A percentile compares a stretch with the other conserved stretches of the same genome.
Evolutionary conservation across 2,888 invertebrate species (phyloP).

Genomic region (Smittia aterrima): DNA sequence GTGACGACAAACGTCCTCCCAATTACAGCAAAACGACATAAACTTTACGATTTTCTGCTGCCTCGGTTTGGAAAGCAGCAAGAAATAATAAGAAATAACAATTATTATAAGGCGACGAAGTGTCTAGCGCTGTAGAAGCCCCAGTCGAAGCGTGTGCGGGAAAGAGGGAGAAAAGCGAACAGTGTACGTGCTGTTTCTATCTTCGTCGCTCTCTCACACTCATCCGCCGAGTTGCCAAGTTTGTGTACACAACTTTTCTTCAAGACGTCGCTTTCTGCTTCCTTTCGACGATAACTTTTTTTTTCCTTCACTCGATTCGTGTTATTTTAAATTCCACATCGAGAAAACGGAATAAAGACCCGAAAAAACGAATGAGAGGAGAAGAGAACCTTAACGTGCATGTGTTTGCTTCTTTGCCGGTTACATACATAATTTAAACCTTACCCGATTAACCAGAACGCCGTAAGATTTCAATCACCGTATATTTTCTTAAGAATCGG

Average conservation of each 20-base stretch:
- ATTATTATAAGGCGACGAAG: constrained; percentile 37
- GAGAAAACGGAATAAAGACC: not conserved
- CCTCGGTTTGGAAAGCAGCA: not conserved
- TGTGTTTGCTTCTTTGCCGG: not conserved
- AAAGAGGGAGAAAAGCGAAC: not conserved
- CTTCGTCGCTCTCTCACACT: not conserved
- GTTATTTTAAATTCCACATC: constrained; percentile 20
- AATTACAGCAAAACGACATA: constrained; percentile 28
- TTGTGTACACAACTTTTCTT: constrained; percentile 5
- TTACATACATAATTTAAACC: not conserved
- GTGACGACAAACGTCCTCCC: constrained; percentile 23
- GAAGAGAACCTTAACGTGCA: not conserved
- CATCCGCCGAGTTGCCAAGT: not conserved
- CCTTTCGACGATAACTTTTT: constrained; percentile 13
- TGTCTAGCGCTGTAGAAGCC: constrained; percentile 30
- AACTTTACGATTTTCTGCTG: constrained; percentile 16
- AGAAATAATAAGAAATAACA: constrained; percentile 30
- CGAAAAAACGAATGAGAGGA: not conserved
- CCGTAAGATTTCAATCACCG: constrained; percentile 38
- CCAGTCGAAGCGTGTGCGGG: not conserved
- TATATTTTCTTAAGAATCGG: constrained; percentile 13
- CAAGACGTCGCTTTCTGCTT: constrained; percentile 9
- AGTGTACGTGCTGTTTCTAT: constrained; percentile 1
- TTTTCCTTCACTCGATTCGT: not conserved
- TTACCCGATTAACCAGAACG: constrained; percentile 31